These are phyloP conservation scores for Ptychodera flava DNA, from an alignment of 35 echinoderm and acorn worm species.

Conservation along the genomic window DNA sequence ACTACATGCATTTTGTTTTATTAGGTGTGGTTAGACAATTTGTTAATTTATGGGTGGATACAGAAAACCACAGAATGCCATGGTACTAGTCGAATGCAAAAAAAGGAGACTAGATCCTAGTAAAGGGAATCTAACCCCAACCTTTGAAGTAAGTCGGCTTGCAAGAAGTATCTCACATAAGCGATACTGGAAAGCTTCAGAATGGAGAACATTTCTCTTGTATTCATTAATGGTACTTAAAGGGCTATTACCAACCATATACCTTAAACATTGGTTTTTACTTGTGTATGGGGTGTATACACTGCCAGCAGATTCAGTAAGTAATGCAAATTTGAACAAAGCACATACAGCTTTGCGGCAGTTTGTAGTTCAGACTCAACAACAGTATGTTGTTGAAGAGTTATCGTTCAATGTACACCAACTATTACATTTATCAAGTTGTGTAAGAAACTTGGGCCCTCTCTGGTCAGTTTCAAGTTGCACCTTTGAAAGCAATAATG, in stretches of 20 bases:
- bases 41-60: slow-evolving; percentile 7
- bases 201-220: slow-evolving; percentile 31
- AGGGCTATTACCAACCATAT: slow-evolving; percentile 8
- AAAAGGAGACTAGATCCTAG: not conserved
- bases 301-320: not conserved
- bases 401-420: not conserved
- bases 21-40: slow-evolving; percentile 9
- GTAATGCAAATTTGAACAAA: not conserved
- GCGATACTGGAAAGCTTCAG: slow-evolving; percentile 24
- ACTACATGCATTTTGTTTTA: slow-evolving; percentile 16
- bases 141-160: slow-evolving; percentile 22
- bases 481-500: too few species aligned
- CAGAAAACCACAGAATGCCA: not conserved
- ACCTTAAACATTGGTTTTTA: slow-evolving; percentile 10
- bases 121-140: not conserved
- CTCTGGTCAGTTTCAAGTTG: not conserved
- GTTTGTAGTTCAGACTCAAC: slow-evolving; percentile 8
- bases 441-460: not conserved
- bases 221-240: slow-evolving; percentile 7
- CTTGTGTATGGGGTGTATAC: slow-evolving; percentile 20
- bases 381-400: not conserved
- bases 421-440: not conserved
- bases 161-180: slow-evolving; percentile 7
- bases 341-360: not conserved
- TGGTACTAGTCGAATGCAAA: slow-evolving; percentile 6